Evolutionary conservation across 2,113 vertebrate genomes (phyloP).

Genomic region (Otolemur garnettii): DNA sequence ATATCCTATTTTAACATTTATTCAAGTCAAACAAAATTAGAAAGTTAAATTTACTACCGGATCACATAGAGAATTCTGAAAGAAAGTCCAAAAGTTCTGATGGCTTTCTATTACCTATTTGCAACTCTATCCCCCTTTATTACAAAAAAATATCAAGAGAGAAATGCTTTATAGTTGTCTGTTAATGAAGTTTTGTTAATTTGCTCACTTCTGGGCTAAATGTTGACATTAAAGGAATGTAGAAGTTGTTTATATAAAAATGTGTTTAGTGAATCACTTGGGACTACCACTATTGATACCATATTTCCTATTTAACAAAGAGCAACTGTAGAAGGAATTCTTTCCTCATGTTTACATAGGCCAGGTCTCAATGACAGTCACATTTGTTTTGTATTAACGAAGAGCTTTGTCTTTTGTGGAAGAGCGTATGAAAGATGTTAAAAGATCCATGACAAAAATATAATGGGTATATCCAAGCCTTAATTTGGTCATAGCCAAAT

Average conservation of each 20-base stretch:
- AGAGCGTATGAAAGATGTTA: not conserved
- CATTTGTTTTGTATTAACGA: not conserved
- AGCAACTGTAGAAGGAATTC: not conserved
- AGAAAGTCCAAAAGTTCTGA: not conserved
- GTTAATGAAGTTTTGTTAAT: not conserved
- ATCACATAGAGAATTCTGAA: not conserved
- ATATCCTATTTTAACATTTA: not conserved
- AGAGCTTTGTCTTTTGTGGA: not conserved
- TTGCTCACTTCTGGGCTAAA: slow-evolving; percentile 5
- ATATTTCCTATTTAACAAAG: not conserved
- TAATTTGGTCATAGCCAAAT: slow-evolving; percentile 37
- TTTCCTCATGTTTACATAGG: not conserved
- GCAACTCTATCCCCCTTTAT: not conserved
- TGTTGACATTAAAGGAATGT: slow-evolving; percentile 16
- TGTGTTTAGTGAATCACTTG: slow-evolving; percentile 16
- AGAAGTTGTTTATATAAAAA: not conserved
- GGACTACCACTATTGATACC: not conserved
- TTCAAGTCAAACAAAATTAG: slow-evolving; percentile 16
- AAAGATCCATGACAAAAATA: not conserved
- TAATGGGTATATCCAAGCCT: not conserved
- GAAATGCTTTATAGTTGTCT: not conserved
- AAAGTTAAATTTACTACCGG: not conserved
- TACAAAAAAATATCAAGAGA: not conserved
- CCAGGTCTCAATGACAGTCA: not conserved
- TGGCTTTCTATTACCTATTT: not conserved